Percentiles rank a stretch among this genome's conserved stretches.
Conservation (phyloP, 2,888 invertebrate species). For the Aphodius sticticus region DNA sequence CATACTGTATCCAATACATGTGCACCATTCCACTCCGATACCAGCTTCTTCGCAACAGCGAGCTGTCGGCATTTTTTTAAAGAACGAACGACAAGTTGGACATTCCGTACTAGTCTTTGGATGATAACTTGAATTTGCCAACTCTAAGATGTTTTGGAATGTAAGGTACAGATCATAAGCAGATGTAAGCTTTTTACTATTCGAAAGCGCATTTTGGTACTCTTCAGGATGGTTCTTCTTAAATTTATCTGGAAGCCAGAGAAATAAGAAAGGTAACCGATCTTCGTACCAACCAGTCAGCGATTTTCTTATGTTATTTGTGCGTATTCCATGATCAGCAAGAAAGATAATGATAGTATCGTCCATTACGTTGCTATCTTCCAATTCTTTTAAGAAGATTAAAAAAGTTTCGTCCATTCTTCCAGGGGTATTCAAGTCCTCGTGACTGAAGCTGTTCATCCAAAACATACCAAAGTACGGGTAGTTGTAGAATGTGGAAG, state of each 20-base stretch:
- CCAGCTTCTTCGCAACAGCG: conserved; percentile 75
- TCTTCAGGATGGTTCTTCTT: conserved; percentile 64
- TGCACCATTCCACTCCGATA: conserved; percentile 78
- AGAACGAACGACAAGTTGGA: conserved; percentile 71
- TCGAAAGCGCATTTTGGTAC: conserved; percentile 66
- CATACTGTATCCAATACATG: conserved; percentile 70
- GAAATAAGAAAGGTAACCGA: conserved; percentile 75
- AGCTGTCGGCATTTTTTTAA: conserved; percentile 64
- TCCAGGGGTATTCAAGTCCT: conserved; percentile 71
- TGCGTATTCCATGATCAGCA: conserved; percentile 83
- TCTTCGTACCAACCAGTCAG: conserved; percentile 82
- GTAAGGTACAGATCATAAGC: conserved; percentile 83
- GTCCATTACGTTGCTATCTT: conserved; percentile 67
- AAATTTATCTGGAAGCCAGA: conserved; percentile 73
- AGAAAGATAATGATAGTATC: conserved; percentile 76
- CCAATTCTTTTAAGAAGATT: conserved; percentile 68
- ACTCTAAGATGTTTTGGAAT: conserved; percentile 68
- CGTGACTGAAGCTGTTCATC: conserved; percentile 83
- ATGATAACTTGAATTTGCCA: conserved; percentile 59
- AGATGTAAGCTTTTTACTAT: conserved; percentile 73
- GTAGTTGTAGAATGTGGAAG: conserved; percentile 66
- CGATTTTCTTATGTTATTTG: conserved; percentile 73
- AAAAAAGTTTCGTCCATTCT: conserved; percentile 72
- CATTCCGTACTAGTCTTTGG: conserved; percentile 61
- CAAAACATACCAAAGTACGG: conserved; percentile 82